Base-by-base conservation (phyloP, 2,888 invertebrate genomes). In the Oscheius sp. region DNA sequence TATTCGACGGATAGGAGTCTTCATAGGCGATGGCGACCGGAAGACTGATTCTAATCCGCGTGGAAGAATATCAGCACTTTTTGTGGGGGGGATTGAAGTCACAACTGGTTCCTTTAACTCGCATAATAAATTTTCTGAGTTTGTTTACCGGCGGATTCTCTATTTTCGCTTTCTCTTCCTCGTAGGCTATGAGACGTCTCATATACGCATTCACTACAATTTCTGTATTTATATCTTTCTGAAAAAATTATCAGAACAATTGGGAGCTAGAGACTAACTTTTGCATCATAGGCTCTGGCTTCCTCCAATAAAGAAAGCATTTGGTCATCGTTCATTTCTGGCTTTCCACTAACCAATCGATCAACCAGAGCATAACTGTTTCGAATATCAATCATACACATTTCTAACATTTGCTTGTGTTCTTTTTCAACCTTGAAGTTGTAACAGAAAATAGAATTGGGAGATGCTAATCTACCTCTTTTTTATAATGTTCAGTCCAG, bases 1-100 rank as follows among this genome's bases (percentile, higher is more conserved):
- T 3, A 76, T 44, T 26, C 64, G 62, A 9, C 67, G 71, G 51
- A 74, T 74, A 26, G 68, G 68, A 14, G 69, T 59, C 22, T 65
- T 57, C 6, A 69, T 26, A 8, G 69, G 69, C 8, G 62, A 62
- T 5, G 66, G 66, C 0, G 66, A 66, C 12, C 66, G 45, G 56
- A 66, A 66, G 4, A 57, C 66, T 2, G 66, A 32, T 26, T 54
- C 44, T 8, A 33, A 47, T 5, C 66, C 66, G 30, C 41, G 26
- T 17, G 67, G 67, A 22, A 36, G 24, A 22, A 17, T 28, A 22
- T 50, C 51, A 12, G 50, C 28, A 20, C 20, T 17, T 47, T 49
- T 62, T 2, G 62, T 33, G 5, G 62, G 47, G 9, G 62, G 50
- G 28, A 62, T 59, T 12, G 44, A 6, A 20, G 22, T 9, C 2